Evolutionary conservation across 2,113 vertebrate species (phyloP).

Genomic region (Dascyllus trimaculatus): DNA sequence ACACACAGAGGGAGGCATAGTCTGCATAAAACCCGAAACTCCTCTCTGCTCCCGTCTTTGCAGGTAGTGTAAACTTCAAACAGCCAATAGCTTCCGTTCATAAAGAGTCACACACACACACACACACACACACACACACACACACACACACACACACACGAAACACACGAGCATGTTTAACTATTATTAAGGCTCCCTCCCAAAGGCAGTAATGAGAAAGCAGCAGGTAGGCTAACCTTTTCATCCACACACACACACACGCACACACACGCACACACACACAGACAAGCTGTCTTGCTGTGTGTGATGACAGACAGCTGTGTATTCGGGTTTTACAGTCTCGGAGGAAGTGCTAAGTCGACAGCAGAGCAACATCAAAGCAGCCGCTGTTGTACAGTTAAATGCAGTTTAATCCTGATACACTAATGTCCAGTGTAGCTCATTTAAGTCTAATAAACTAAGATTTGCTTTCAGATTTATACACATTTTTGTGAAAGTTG

Average conservation of each 20-base stretch:
- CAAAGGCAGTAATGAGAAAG: constrained; percentile 76
- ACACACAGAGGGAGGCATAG: constrained; percentile 7
- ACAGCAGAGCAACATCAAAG: constrained; percentile 70
- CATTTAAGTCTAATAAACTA: no score
- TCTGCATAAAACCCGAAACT: constrained; percentile 18
- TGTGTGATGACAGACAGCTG: constrained; percentile 81
- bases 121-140: constrained; percentile 36
- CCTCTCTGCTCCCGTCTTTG: constrained; percentile 42
- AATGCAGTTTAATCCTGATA: neutral
- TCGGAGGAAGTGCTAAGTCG: constrained; percentile 68
- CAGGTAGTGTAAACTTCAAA: constrained; percentile 78
- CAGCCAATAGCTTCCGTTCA: constrained; percentile 70
- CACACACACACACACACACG: constrained; percentile 27
- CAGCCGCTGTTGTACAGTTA: constrained; percentile 35
- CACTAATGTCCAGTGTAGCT: neutral
- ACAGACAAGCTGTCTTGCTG: constrained; percentile 60
- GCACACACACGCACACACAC: constrained; percentile 23
- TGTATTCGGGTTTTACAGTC: constrained; percentile 69
- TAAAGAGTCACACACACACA: constrained; percentile 61
- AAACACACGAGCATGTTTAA: constrained; percentile 21
- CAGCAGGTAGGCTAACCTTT: constrained; percentile 64
- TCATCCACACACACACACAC: constrained; percentile 37
- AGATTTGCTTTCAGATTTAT: no score
- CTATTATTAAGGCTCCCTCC: constrained; percentile 51
- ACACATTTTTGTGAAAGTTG: no score